Percentiles rank a stretch among this genome's conserved stretches.
Conservation (phyloP, 1,140 invertebrate species). For the Bombyx mandarina region DNA sequence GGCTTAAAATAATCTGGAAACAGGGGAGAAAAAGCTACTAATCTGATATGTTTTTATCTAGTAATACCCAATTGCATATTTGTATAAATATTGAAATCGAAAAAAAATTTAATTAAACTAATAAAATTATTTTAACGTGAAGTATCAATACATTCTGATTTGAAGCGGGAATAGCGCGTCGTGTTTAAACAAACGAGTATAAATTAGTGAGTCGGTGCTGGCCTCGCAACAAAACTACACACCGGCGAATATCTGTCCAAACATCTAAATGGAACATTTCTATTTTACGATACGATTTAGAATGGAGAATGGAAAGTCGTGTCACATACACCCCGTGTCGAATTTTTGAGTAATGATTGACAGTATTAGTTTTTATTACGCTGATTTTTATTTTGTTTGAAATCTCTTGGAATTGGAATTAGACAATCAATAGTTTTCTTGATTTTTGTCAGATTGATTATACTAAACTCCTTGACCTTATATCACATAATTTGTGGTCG, state of each 20-base stretch:
- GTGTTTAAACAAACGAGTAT: slow-evolving; percentile 54
- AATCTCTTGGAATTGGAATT: too few relatives aligned
- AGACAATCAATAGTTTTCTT: too few relatives aligned
- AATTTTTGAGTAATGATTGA: too few relatives aligned
- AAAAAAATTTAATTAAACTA: not conserved
- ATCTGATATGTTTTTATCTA: not conserved
- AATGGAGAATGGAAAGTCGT: not conserved
- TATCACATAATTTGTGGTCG: too few relatives aligned
- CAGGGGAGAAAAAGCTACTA: too few relatives aligned
- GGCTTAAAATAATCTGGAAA: too few relatives aligned
- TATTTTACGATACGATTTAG: slow-evolving; percentile 22
- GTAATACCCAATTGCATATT: not conserved
- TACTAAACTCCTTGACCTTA: too few relatives aligned
- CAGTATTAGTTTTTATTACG: too few relatives aligned
- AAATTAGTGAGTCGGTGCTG: slow-evolving; percentile 52
- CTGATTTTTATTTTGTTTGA: too few relatives aligned
- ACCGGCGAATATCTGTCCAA: slow-evolving; percentile 42
- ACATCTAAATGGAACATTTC: slow-evolving; percentile 46
- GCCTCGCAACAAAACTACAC: slow-evolving; percentile 54
- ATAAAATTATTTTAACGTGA: not conserved
- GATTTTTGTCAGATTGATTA: too few relatives aligned
- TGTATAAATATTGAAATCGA: too few relatives aligned
- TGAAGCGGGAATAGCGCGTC: slow-evolving; percentile 26
- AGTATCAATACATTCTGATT: not conserved
- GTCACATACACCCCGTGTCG: too few relatives aligned